Evolutionary conservation across 37 sponge, comb jelly and placozoan genomes (phyloP).

Genomic region (Dysidea cf. avara): DNA sequence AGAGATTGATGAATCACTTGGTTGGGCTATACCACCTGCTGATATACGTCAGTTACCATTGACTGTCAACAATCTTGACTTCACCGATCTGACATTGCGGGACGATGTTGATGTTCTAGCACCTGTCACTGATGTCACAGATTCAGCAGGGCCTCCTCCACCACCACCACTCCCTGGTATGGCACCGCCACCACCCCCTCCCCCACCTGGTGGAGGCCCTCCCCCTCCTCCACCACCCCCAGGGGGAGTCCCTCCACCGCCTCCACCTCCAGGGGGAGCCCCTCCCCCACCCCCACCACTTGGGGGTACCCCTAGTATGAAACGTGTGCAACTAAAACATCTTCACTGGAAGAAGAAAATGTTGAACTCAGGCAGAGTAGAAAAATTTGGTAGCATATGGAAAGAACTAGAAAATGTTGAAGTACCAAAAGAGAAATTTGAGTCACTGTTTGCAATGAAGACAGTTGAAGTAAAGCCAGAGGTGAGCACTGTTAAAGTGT

Average conservation of each 20-base stretch:
- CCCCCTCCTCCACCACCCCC: constrained; percentile 56
- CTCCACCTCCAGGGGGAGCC: constrained; percentile 40
- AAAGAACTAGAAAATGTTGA: constrained; percentile 63
- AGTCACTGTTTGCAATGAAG: constrained; percentile 57
- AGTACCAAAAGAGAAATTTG: constrained; percentile 49
- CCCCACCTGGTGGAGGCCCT: constrained; percentile 38
- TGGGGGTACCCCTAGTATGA: constrained; percentile 23
- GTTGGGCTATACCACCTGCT: constrained; percentile 76
- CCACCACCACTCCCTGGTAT: constrained; percentile 15
- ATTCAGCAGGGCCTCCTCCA: constrained; percentile 10
- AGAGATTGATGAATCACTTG: constrained; percentile 48
- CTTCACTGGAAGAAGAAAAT: constrained; percentile 72
- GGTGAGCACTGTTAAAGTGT: background rate
- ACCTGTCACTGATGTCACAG: background rate
- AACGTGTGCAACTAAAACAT: constrained; percentile 47
- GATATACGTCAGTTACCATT: constrained; percentile 71
- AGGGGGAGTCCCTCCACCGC: constrained; percentile 56
- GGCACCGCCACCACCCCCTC: constrained; percentile 23
- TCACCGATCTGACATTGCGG: constrained; percentile 74
- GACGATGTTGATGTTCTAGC: constrained; percentile 81
- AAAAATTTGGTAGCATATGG: constrained; percentile 62
- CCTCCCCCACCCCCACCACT: constrained; percentile 47
- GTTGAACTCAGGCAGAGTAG: constrained; percentile 12
- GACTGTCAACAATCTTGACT: constrained; percentile 66
- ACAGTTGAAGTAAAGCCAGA: constrained; percentile 1